Evolutionary conservation across 2,888 invertebrate species (phyloP), one percentile per base, ranked within the genome.

Genomic region (Eupithecia vulgata): DNA sequence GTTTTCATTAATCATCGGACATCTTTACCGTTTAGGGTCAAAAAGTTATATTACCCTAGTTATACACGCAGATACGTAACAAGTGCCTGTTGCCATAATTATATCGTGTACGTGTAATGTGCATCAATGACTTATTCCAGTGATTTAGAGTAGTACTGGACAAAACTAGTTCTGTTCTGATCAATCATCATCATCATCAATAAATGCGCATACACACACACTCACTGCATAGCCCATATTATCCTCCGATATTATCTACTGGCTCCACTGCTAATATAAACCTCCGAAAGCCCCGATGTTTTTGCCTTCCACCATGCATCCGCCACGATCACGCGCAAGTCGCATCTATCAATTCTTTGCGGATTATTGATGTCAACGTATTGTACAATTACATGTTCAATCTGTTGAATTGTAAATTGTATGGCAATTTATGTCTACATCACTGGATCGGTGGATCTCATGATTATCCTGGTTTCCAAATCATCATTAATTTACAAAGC

Each of bases 1-100:
- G 40, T 64, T 65, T 65, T 40, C 40, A 65, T 65, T 42, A 40
- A 65, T 65, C 21, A 65, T 25, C 37, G 15, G 37, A 40, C 35
- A 52, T 68, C 15, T 68, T 37, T 59, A 57, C 25, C 37, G 57
- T n/a, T 57, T 15, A 37, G 25, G 40, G 40, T 65, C 40, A 65
- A 37, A 64, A 65, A 65, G n/a, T n/a, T n/a, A n/a, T n/a, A 30
- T 42, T 15, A 12, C 13, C 40, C 65, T 21, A 40, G 65, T 65
- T 65, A 65, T 25, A 65, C 64, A 64, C 37, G n/a, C 37, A 10
- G 64, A 12, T 40, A 34, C 64, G 62, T 17, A 35, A 62, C 17
- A 15, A 15, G 3, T 42, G 15, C 15, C 13, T 15, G 42, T 15
- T 17, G 45, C 8, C 42, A 7, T 45, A n/a, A 45, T 45, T 15